Percentiles rank a stretch among this genome's conserved stretches.
These are phyloP conservation scores for Microcebus tavaratra DNA, from an alignment of 2,113 vertebrate species.

Conservation along the genomic window DNA sequence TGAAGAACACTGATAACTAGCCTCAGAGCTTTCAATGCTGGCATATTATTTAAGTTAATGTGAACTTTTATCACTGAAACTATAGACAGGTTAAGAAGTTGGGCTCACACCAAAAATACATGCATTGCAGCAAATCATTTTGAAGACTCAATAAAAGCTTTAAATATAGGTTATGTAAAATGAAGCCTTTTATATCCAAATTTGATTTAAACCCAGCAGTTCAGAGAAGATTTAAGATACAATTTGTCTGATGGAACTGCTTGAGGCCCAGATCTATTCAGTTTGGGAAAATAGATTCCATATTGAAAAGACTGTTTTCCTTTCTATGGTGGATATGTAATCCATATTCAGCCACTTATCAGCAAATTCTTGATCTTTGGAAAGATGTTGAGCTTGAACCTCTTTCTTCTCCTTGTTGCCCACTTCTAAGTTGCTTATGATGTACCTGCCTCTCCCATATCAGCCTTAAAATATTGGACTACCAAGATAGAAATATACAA, in stretches of 20 bases:
- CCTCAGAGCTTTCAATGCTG: neutral
- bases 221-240: slow-evolving; percentile 66
- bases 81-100: slow-evolving; percentile 65
- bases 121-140: slow-evolving; percentile 61
- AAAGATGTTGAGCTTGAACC: slow-evolving; percentile 1
- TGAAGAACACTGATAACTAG: slow-evolving; percentile 25
- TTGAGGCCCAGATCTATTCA: neutral
- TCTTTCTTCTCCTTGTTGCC: neutral
- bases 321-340: neutral
- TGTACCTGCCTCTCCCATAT: neutral
- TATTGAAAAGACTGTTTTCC: slow-evolving; percentile 6
- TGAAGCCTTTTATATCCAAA: slow-evolving; percentile 62
- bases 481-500: neutral
- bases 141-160: slow-evolving; percentile 63
- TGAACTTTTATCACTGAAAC: slow-evolving; percentile 67
- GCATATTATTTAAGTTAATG: slow-evolving; percentile 52
- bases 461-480: neutral
- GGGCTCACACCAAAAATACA: slow-evolving; percentile 59
- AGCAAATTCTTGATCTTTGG: slow-evolving; percentile 38
- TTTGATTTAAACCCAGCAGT: slow-evolving; percentile 58
- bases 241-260: slow-evolving; percentile 48
- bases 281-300: slow-evolving; percentile 50
- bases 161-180: slow-evolving; percentile 67
- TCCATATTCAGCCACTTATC: neutral
- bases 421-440: neutral